phyloP scores from a whole-genome alignment of 2,797 vertebrate species.

The Lutra lutra region DNA sequence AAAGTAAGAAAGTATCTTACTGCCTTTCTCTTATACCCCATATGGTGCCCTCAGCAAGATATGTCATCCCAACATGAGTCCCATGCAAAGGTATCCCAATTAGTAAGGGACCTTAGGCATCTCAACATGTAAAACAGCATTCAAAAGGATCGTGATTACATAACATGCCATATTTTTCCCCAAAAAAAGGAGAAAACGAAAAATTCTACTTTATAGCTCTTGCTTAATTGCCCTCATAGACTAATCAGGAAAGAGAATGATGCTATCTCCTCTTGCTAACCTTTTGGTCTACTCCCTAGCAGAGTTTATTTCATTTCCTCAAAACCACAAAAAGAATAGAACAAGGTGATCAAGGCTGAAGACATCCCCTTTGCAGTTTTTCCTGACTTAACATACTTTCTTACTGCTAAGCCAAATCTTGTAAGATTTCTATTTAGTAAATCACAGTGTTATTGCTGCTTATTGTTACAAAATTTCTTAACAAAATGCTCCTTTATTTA shows the following conservation, averaged over 20 bases:
- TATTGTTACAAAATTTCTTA: slow-evolving; percentile 74
- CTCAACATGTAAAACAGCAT: slow-evolving; percentile 60
- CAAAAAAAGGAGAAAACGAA: slow-evolving; percentile 47
- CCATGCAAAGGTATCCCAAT: slow-evolving; percentile 67
- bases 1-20: slow-evolving; percentile 63
- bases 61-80: slow-evolving; percentile 61
- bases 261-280: slow-evolving; percentile 75
- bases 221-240: slow-evolving; percentile 54
- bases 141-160: slow-evolving; percentile 75
- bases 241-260: slow-evolving; percentile 53
- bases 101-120: slow-evolving; percentile 72
- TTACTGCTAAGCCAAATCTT: slow-evolving; percentile 62
- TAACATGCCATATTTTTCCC: not conserved
- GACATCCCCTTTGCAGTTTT: slow-evolving; percentile 68
- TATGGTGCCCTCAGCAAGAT: slow-evolving; percentile 44
- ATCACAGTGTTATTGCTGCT: slow-evolving; percentile 64
- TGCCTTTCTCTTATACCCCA: slow-evolving; percentile 53
- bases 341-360: slow-evolving; percentile 79
- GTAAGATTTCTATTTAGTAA: slow-evolving; percentile 72
- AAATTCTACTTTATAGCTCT: slow-evolving; percentile 65
- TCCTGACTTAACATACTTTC: slow-evolving; percentile 64
- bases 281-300: slow-evolving; percentile 80
- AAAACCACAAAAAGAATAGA: slow-evolving; percentile 76
- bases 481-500: slow-evolving; percentile 74
- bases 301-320: slow-evolving; percentile 77